A percentile compares a stretch with the other conserved stretches of the same genome.
These are phyloP conservation scores for Ypsolopha sequella DNA, from an alignment of 2,888 invertebrate species.

Conservation along the genomic window DNA sequence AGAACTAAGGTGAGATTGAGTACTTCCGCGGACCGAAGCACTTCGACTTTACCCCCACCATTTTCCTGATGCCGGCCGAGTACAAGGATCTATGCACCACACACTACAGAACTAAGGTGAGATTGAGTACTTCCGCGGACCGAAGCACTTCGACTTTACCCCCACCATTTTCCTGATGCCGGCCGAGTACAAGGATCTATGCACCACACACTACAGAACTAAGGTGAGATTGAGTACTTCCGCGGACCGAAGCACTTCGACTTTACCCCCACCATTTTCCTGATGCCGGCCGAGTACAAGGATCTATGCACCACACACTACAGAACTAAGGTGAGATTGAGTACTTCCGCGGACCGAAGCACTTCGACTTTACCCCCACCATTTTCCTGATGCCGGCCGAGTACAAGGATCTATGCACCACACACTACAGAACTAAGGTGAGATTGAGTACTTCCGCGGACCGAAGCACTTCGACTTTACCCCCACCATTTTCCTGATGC, in stretches of 20 bases:
- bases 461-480: conserved; percentile 93
- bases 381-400: conserved; percentile 96
- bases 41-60: conserved; percentile 95
- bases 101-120: conserved; percentile 84
- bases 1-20: conserved; percentile 92
- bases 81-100: conserved; percentile 79
- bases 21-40: conserved; percentile 86
- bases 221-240: conserved; percentile 88
- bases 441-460: conserved; percentile 89
- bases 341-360: conserved; percentile 84
- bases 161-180: conserved; percentile 97
- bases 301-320: conserved; percentile 75
- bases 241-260: conserved; percentile 91
- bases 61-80: conserved; percentile 94
- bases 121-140: conserved; percentile 88
- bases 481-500: conserved; percentile 95
- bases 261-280: conserved; percentile 95
- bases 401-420: conserved; percentile 78
- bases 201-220: conserved; percentile 77
- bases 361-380: conserved; percentile 95
- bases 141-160: conserved; percentile 93
- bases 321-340: conserved; percentile 93
- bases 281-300: conserved; percentile 91
- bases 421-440: conserved; percentile 83
- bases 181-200: conserved; percentile 83